A percentile compares a stretch with the other conserved stretches of the same genome.
Conservation (phyloP, 2,888 invertebrate genomes). For the Lepidocyrtinus sp. region DNA sequence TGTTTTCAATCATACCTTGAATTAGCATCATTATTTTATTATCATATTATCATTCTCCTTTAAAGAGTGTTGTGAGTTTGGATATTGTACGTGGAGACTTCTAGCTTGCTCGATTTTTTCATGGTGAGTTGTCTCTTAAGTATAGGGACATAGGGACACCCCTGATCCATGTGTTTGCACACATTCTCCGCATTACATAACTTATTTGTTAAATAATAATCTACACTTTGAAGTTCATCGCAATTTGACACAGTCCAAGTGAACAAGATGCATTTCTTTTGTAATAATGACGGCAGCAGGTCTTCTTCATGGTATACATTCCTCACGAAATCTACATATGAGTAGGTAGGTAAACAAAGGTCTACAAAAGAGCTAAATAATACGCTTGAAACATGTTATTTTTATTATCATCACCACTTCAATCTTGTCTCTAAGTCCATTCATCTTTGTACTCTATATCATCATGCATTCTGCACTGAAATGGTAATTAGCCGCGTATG, state of each 20-base stretch:
- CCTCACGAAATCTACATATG: background rate
- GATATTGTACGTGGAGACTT: too few relatives aligned
- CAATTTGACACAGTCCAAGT: background rate
- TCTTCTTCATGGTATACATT: background rate
- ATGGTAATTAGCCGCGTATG: background rate
- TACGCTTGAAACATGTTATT: background rate
- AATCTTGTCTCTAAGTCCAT: background rate
- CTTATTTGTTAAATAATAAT: too few relatives aligned
- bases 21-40: background rate
- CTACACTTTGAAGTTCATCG: background rate
- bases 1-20: slow-evolving; percentile 9
- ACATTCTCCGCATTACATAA: too few relatives aligned
- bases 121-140: background rate
- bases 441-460: background rate
- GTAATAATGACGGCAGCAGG: background rate
- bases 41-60: slow-evolving; percentile 1
- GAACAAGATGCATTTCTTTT: background rate
- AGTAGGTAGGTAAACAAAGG: background rate
- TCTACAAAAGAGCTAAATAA: too few relatives aligned
- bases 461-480: background rate
- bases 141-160: too few relatives aligned
- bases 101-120: background rate
- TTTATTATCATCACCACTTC: background rate
- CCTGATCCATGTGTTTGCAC: too few relatives aligned
- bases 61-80: too few relatives aligned